Percentiles rank a stretch among this genome's conserved stretches.
Evolutionary conservation across 2,797 vertebrate species (phyloP).

Genomic region (Zenarchopterus dispar): DNA sequence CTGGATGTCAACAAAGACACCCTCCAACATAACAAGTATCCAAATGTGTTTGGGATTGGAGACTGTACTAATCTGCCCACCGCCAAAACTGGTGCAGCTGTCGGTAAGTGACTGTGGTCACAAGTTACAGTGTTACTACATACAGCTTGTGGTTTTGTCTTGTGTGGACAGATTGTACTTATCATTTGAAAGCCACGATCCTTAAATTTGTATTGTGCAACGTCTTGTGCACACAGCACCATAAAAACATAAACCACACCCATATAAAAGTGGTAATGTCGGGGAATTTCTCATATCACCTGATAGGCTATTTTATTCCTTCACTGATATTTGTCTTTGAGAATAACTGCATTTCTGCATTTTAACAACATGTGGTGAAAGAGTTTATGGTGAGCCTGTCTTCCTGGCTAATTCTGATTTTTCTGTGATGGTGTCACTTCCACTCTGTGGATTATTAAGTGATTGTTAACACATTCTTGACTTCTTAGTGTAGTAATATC

Average conservation of each 20-base stretch:
- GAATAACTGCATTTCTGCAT: background rate
- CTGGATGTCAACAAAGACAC: conserved; percentile 91
- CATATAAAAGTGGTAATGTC: background rate
- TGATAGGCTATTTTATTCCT: background rate
- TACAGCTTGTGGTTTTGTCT: background rate
- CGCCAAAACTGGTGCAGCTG: conserved; percentile 91
- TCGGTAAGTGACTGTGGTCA: conserved; percentile 83
- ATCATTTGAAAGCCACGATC: background rate
- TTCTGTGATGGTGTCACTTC: background rate
- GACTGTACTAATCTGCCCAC: conserved; percentile 97
- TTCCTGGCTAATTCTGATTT: background rate
- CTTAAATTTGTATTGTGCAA: conserved; percentile 18
- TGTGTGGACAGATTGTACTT: background rate
- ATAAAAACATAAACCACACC: conserved; percentile 17
- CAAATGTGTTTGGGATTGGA: conserved; percentile 96
- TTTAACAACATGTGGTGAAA: background rate
- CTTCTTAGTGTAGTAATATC: background rate
- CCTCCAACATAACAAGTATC: conserved; percentile 92
- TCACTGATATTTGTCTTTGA: background rate
- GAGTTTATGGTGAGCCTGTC: background rate
- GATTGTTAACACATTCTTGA: background rate
- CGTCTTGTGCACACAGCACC: background rate
- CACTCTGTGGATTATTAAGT: conserved; percentile 3
- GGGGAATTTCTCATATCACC: background rate
- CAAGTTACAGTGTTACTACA: background rate